Evolutionary conservation across 2,797 vertebrate species (phyloP), one percentile per base, ranked within the genome.

Genomic region (Bradypodion ventrale): DNA sequence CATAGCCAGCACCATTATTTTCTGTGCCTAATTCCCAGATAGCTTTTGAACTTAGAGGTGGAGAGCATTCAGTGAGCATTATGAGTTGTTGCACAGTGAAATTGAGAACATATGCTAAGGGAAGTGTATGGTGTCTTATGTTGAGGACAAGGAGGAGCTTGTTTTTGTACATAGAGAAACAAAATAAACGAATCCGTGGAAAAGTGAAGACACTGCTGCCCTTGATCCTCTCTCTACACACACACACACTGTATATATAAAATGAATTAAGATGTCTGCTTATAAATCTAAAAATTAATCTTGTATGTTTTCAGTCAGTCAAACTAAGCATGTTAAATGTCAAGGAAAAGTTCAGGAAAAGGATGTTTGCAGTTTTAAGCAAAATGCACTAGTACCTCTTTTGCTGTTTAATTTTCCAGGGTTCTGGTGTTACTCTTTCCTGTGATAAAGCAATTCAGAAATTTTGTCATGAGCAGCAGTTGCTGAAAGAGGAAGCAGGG

Each of bases 381-480:
- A 1, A 40, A 49, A 27, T 68, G 74, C 78, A 49, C 72, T 69
- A 69, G 70, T n/a, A 3, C 2, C 82, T 46, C 3, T 83, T 73
- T 80, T 77, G 82, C 75, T 65, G 1, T 49, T 40, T 81, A 66
- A 1, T 84, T 89, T 73, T 82, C 81, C 37, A 63, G 52, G 74
- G 77, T 85, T 89, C 87, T 91, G 85, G 78, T 90, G 84, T 65
- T 81, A 91, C 92, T 93, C 85, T 93, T 94, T 89, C 91, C 93
- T 91, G 85, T 85, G 92, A 91, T 93, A 82, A 89, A 87, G 78
- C 84, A 93, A 88, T 94, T 93, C 91, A 87, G 93, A 92, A 94
- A 83, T 87, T 87, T 86, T 92, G 80, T 21, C 83, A 66, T 79
- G 87, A 75, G 27, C 89, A 75, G 87, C 87, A 13, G 66, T 91